Conservation (phyloP, 2,797 vertebrate species). For the Anguilla pacifica region DNA sequence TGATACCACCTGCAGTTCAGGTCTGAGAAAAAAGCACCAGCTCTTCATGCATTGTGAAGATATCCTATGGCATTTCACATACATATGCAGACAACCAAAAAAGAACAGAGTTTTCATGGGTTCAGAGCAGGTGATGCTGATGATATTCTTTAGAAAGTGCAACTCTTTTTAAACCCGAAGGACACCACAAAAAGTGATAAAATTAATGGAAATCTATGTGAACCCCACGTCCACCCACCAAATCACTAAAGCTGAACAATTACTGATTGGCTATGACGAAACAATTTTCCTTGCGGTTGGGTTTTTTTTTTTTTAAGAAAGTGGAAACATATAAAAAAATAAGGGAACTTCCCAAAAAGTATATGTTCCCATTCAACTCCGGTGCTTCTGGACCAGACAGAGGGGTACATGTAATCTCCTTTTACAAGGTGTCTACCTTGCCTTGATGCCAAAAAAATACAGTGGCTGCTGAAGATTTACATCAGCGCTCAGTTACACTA, state of each 20-base stretch:
- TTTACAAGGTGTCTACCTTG: background rate
- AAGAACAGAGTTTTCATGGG: background rate
- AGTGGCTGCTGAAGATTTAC: background rate
- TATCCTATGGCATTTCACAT: background rate
- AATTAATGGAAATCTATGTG: background rate
- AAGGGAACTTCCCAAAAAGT: background rate
- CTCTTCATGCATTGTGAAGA: slow-evolving; percentile 9
- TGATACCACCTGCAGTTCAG: slow-evolving; percentile 25
- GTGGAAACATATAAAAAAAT: background rate
- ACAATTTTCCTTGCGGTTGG: background rate
- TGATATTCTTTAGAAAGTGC: background rate
- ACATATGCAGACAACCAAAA: background rate
- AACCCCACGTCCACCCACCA: background rate
- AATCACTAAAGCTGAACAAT: background rate
- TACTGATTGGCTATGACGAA: background rate
- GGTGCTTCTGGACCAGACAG: background rate
- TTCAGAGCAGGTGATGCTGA: slow-evolving; percentile 2
- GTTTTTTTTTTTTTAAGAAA: background rate
- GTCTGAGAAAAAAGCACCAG: background rate
- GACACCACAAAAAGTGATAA: background rate
- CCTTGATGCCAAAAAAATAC: background rate
- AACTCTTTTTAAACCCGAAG: background rate
- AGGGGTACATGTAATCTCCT: background rate
- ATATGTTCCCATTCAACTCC: background rate
- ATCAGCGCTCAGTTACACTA: background rate